Base-by-base conservation (phyloP, 2,888 invertebrate species). In the Oscheius sp. region DNA sequence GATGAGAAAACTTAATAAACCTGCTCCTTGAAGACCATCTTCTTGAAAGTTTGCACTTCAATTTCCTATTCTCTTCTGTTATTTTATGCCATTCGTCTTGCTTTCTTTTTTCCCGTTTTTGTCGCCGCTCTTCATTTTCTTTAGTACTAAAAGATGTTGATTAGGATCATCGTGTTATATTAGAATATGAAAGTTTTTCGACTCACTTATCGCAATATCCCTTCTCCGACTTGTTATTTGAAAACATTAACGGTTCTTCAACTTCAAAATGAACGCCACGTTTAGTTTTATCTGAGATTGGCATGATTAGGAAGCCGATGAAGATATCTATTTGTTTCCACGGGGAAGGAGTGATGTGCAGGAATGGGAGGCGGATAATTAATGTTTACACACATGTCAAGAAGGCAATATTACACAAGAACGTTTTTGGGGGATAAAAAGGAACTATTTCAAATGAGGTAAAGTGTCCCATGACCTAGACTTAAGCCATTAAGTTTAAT, bases 21-120 rank as follows among this genome's bases (percentile, higher is more conserved):
- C 72, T 74, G 72, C 75, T 75, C 63, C 71, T 56, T 24, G 72
- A 72, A 50, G 71, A 71, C 75, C 75, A 75, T 38, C 73, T 49
- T n/a, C 75, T 47, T 22, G 71, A 70, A 30, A 75, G 47, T 45
- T 68, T 71, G 51, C 68, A 69, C 67, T 71, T 75, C 54, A 75
- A 41, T 26, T 67, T 67, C 26, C 68, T 67, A 59, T 75, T 75
- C 28, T 75, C 75, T 38, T 71, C 71, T 26, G 61, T 66, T 41
- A 75, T 56, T 17, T 26, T 17, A 14, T 62, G 62, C 33, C 41
- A 47, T 32, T 62, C 62, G 14, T 49, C 32, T 26, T 62, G 49
- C 32, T 22, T 17, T 22, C 50, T 32, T n/a, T 32, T 26, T 17
- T 62, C 62, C 14, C 26, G 20, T 20, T 49, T 45, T 26, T 62